Evolutionary conservation across 2,113 vertebrate species (phyloP), one percentile per base, ranked within the genome.

Genomic region (Charina bottae): DNA sequence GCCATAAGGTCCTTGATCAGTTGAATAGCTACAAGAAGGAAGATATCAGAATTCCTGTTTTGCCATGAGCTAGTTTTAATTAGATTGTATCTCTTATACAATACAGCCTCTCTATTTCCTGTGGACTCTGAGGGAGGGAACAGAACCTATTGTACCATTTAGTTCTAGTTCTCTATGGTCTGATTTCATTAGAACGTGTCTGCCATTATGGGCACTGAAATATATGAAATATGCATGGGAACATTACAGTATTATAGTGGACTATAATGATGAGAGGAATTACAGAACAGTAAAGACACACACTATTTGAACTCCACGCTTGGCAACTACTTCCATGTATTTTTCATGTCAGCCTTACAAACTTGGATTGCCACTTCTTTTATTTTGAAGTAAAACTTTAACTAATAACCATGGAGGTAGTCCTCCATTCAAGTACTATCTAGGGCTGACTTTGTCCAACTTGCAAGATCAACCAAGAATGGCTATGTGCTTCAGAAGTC

Each of bases 1-100:
- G 93, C 72, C 95, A 94, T 97, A 17, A 99, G 97, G 28, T 96
- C 97, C 93, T 93, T 96, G 89, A 98, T 98, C 59, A 99, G 94
- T 92, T 97, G 97, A 42, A 97, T 93, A 91, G 97, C 98, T 99
- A 93, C 1, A 46, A 90, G 21, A 93, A 85, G 54, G 85, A 0
- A 78, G 1, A 13, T 10, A 46, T 21, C 1, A 6, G 37, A 10
- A 15, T 88, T 42, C 21, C 13, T 62, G 21, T 28, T 46, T 59
- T 88, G 68, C 58, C 55, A 24, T 7, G 53, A 7, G 13, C 3
- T 53, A 53, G 59, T 78, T 33, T 9, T 68, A 60, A 42, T 49
- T 56, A 59, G 19, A 24, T 42, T 46, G 26, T 49, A 59, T 42
- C 15, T 26, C 23, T 84, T 85, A n/a, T 3, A 12, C 17, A 58